Evolutionary conservation across 2,888 invertebrate genomes (phyloP).

Genomic region (Epicampocera succincta): DNA sequence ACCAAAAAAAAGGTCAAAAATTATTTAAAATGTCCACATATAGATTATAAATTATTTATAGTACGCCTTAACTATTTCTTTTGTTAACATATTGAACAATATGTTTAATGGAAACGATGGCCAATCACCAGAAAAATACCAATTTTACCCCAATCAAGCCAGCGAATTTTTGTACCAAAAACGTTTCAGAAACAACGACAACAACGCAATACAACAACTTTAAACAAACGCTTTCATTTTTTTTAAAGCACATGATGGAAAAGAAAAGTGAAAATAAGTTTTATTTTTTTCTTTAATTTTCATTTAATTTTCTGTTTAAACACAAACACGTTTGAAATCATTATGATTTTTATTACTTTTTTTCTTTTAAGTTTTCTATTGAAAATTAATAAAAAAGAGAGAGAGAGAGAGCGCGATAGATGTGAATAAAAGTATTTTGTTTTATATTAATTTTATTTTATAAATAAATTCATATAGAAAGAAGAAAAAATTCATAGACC

Average conservation of each 20-base stretch:
- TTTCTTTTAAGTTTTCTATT: conserved; percentile 4
- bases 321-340: conserved; percentile 62
- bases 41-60: no score
- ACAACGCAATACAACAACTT: conserved; percentile 3
- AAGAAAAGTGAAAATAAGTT: conserved; percentile 62
- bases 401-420: no score
- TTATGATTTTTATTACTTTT: conserved; percentile 14
- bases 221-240: conserved; percentile 59
- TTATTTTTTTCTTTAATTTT: conserved; percentile 42
- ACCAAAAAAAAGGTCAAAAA: no score
- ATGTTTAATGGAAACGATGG: neutral
- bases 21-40: no score
- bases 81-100: conserved; percentile 54
- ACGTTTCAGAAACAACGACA: neutral
- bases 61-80: neutral
- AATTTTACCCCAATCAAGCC: conserved; percentile 10
- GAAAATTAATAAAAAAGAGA: neutral
- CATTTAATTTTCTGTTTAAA: conserved; percentile 52
- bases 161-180: conserved; percentile 39
- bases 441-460: conserved; percentile 7
- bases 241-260: conserved; percentile 19
- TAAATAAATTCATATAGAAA: conserved; percentile 21
- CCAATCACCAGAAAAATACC: neutral
- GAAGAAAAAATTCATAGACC: conserved; percentile 36
- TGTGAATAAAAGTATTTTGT: neutral